phyloP scores from a whole-genome alignment of 2,113 vertebrate genomes.

The Vimba vimba region DNA sequence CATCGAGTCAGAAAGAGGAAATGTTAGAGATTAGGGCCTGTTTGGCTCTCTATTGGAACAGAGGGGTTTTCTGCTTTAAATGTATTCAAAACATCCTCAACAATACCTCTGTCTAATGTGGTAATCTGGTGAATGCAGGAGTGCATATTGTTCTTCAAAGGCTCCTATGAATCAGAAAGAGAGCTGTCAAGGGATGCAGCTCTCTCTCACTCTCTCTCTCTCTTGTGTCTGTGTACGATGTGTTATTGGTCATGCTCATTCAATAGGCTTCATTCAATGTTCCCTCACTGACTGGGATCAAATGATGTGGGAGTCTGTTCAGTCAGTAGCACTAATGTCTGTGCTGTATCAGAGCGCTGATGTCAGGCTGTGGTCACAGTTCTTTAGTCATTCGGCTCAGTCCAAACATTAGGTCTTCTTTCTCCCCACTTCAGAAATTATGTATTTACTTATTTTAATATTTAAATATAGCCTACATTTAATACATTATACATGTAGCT shows the following conservation, averaged over 20 bases:
- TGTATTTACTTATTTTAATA: not conserved
- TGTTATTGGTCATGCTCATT: conserved; percentile 18
- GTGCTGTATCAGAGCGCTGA: not conserved
- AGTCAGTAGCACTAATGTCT: conserved; percentile 23
- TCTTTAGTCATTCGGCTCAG: conserved; percentile 2
- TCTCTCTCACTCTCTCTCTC: conserved; percentile 16
- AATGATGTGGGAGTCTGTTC: conserved; percentile 36
- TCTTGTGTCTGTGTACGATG: conserved; percentile 3
- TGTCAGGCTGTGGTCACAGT: conserved; percentile 26
- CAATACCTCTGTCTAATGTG: conserved; percentile 30
- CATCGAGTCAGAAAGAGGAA: not conserved
- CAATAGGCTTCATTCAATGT: conserved; percentile 48
- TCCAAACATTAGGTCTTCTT: not conserved
- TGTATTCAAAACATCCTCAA: conserved; percentile 34
- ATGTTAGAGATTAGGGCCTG: conserved; percentile 30
- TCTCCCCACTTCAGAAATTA: not conserved
- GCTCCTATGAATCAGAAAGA: conserved; percentile 38
- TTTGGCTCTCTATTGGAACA: not conserved
- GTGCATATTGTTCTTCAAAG: conserved; percentile 20
- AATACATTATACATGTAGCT: not conserved
- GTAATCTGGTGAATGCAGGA: conserved; percentile 28
- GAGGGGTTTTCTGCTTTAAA: conserved; percentile 31
- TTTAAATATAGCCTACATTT: not conserved
- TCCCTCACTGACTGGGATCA: conserved; percentile 29
- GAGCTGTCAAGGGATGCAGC: conserved; percentile 31